Conservation (phyloP, 2,888 invertebrate genomes). For the Zonitis immaculata region DNA sequence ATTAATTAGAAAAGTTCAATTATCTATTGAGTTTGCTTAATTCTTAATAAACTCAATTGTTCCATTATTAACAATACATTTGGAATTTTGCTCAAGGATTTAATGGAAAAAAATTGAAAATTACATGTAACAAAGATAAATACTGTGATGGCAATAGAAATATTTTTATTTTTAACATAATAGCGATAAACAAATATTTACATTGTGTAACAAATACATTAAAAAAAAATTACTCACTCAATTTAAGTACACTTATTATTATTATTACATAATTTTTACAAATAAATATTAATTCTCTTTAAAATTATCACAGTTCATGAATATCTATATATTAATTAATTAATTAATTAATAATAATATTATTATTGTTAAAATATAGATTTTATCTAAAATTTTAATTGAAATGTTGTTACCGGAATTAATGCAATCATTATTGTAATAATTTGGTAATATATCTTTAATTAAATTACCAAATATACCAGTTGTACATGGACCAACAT, state of each 20-base stretch:
- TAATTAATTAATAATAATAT: neutral
- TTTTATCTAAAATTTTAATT: too few relatives aligned
- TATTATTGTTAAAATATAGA: neutral
- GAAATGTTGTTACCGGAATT: neutral
- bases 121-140: too few relatives aligned
- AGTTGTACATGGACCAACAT: neutral
- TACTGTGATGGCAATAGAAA: too few relatives aligned
- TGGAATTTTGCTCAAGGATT: too few relatives aligned
- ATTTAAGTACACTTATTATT: neutral
- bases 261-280: neutral
- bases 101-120: too few relatives aligned
- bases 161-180: too few relatives aligned
- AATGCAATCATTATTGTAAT: slow-evolving; percentile 8
- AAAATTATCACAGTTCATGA: neutral
- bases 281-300: neutral
- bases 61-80: too few relatives aligned
- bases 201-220: too few relatives aligned
- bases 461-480: slow-evolving; percentile 5
- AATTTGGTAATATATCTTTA: slow-evolving; percentile 7
- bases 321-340: neutral
- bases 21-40: too few relatives aligned
- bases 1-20: too few relatives aligned
- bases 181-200: too few relatives aligned
- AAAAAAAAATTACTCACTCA: neutral
- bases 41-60: too few relatives aligned